phyloP scores from a whole-genome alignment of 2,888 invertebrate species.

The Drosophila tripunctata region DNA sequence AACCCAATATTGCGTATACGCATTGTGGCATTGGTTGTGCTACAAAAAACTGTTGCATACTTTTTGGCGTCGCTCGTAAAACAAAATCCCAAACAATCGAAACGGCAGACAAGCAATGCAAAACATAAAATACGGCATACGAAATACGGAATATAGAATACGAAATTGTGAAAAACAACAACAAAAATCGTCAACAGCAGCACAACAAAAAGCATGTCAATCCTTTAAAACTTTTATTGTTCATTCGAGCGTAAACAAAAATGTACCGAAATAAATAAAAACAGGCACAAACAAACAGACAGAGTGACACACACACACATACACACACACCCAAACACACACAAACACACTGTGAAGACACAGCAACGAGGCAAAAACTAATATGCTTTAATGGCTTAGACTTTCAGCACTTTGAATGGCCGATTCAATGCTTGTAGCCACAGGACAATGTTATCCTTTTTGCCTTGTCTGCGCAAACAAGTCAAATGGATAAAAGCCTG shows the following conservation, averaged over 20 bases:
- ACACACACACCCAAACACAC: conserved; percentile 1
- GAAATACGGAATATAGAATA: not conserved
- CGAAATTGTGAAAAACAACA: conserved; percentile 62
- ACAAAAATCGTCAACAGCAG: not conserved
- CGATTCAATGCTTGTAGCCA: conserved; percentile 28
- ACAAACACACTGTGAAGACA: conserved; percentile 5
- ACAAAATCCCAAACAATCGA: conserved; percentile 18
- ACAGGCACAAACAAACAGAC: not conserved
- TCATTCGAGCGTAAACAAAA: conserved; percentile 67
- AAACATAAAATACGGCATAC: conserved; percentile 7
- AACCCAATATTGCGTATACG: conserved; percentile 47
- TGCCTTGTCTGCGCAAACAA: conserved; percentile 70
- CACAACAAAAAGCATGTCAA: conserved; percentile 53
- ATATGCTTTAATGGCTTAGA: conserved; percentile 79
- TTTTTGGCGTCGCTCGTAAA: conserved; percentile 30
- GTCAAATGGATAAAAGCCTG: conserved; percentile 71
- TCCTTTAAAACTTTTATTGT: conserved; percentile 77
- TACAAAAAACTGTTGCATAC: conserved; percentile 66
- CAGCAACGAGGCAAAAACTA: conserved; percentile 56
- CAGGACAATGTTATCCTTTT: conserved; percentile 74
- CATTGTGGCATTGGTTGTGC: conserved; percentile 8
- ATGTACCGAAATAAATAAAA: conserved; percentile 67
- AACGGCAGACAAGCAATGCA: conserved; percentile 15
- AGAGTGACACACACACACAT: not conserved
- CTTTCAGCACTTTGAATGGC: conserved; percentile 77